A percentile compares a stretch with the other conserved stretches of the same genome.
Evolutionary conservation across 2,797 vertebrate species (phyloP).

Genomic region (Notamacropus eugenii): DNA sequence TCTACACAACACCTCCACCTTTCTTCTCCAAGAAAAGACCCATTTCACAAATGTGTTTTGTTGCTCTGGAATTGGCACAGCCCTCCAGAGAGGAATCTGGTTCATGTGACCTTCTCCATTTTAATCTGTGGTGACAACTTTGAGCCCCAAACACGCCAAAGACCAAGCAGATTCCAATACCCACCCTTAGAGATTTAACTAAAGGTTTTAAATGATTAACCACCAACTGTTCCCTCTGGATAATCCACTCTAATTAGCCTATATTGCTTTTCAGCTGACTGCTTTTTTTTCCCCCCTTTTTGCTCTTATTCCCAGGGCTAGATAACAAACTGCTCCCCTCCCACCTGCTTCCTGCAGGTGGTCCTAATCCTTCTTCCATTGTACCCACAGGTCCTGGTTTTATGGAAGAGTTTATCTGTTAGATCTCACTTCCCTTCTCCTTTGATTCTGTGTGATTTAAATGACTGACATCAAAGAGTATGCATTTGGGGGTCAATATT

Average conservation of each 20-base stretch:
- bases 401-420: background rate
- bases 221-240: background rate
- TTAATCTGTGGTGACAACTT: background rate
- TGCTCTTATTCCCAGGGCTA: background rate
- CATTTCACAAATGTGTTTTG: background rate
- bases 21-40: background rate
- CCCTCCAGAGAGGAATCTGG: background rate
- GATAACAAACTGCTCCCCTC: background rate
- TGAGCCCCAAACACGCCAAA: background rate
- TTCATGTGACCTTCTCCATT: background rate
- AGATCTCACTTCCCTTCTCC: background rate
- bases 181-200: background rate
- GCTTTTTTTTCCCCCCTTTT: background rate
- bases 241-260: conserved; percentile 1
- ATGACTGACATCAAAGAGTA: background rate
- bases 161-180: background rate
- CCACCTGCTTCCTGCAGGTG: background rate
- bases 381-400: background rate
- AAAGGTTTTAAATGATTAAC: conserved; percentile 1
- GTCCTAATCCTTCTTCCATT: background rate
- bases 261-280: background rate
- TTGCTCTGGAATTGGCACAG: background rate
- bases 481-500: background rate
- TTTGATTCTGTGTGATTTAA: background rate
- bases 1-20: background rate